Base-by-base conservation (phyloP, 1,140 invertebrate genomes). In the Nymphalis io region DNA sequence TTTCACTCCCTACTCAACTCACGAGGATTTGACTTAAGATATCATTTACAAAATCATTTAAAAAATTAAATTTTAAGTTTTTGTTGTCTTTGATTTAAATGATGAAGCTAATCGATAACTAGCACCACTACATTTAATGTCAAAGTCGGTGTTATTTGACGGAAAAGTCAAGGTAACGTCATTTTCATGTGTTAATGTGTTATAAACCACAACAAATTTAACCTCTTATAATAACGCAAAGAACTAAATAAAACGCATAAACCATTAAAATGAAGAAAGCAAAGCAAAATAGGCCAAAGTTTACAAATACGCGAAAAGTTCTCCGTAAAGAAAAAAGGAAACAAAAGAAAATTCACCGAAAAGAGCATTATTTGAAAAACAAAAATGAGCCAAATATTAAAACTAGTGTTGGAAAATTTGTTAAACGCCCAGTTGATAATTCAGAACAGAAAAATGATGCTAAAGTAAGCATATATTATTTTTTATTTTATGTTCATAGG, bases 331-430 rank as follows among this genome's bases (percentile, higher is more conserved):
- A 89, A 66, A 88, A 91, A 60, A 77, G 89, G 38, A 82, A 82
- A 23, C 75, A 83, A 44, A 91, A 91, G 61, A 91, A 91, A 58
- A 58, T 81, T 60, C 78, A 89, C 38, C 80, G 84, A 5, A 76
- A 83, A 63, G 85, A 89, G 59, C 87, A 89, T 53, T 89, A 88
- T 75, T 68, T 80, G 6, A 90, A 88, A 63, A 87, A 89, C 74
- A 89, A 85, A 74, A 79, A 53, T 68, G 64, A 70, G 3, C 40
- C 66, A 40, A 55, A 80, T 23, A 27, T 57, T 38, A 70, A 70
- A 13, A 69, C 72, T 64, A 71, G 60, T 38, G 68, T 82, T 11
- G 88, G 88, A 46, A 80, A 61, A 39, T 91, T 89, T 75, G 89
- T 91, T n/a, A 91, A 85, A 72, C 69, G 82, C 21, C 83, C 81